A percentile compares a stretch with the other conserved stretches of the same genome.
Evolutionary conservation across 2,888 invertebrate species (phyloP).

Genomic region (Agriopis leucophaearia): DNA sequence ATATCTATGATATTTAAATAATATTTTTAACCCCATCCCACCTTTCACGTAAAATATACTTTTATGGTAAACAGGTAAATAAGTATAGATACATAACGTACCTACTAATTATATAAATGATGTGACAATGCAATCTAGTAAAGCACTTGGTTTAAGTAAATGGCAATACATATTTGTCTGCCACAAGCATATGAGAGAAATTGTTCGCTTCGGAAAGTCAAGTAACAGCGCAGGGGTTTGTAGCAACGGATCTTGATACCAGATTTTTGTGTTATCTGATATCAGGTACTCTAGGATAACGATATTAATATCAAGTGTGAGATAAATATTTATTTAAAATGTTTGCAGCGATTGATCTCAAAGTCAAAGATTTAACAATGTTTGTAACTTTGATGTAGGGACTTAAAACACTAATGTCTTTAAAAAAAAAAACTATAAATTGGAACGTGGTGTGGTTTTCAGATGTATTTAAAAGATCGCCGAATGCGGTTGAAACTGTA

Average conservation of each 20-base stretch:
- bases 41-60: not conserved
- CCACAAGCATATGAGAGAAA: not conserved
- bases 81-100: conserved; percentile 3
- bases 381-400: too few species aligned
- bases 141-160: conserved; percentile 18
- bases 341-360: not conserved
- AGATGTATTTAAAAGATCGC: too few species aligned
- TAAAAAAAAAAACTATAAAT: too few species aligned
- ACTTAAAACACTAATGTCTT: too few species aligned
- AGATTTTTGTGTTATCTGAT: not conserved
- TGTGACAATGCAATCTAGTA: conserved; percentile 13
- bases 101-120: conserved; percentile 16
- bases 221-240: not conserved
- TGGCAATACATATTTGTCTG: not conserved
- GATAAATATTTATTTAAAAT: too few species aligned
- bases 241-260: not conserved
- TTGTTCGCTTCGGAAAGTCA: not conserved
- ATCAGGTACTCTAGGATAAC: too few species aligned
- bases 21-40: not conserved
- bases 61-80: conserved; percentile 5
- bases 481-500: too few species aligned
- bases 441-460: too few species aligned
- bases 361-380: not conserved
- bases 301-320: too few species aligned
- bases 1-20: too few species aligned